These are phyloP conservation scores for Thinocorus orbignyianus DNA, from an alignment of 2,113 vertebrate genomes.

Conservation along the genomic window DNA sequence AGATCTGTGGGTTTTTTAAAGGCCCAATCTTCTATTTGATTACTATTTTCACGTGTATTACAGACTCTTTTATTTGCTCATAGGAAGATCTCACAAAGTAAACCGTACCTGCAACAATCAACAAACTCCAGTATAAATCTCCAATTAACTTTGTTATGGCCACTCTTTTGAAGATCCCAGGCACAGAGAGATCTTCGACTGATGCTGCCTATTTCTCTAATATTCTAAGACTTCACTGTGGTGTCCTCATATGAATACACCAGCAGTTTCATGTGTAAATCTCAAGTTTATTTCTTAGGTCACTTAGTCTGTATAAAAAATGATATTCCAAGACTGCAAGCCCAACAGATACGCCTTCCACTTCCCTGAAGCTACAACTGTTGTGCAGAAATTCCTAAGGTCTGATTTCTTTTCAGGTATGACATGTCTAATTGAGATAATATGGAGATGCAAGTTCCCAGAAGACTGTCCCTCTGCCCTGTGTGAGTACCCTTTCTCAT, in stretches of 20 bases:
- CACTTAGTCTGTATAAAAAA: not conserved
- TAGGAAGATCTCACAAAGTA: not conserved
- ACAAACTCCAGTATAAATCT: not conserved
- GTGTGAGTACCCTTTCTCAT: not conserved
- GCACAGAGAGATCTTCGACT: not conserved
- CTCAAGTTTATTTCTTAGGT: not conserved
- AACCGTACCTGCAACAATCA: not conserved
- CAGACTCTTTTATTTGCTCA: not conserved
- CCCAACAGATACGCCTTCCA: not conserved
- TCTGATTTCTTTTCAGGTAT: not conserved
- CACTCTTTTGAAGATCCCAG: not conserved
- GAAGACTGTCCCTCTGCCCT: not conserved
- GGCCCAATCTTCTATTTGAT: not conserved
- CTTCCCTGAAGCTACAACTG: not conserved
- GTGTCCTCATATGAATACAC: not conserved
- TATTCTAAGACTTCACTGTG: not conserved
- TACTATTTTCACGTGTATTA: not conserved
- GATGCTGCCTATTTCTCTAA: not conserved
- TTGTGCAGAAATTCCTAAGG: not conserved
- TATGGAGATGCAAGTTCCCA: not conserved
- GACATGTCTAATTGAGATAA: not conserved
- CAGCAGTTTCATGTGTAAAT: not conserved
- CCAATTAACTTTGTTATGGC: not conserved
- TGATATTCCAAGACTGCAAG: not conserved
- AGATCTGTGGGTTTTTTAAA: not conserved